Evolutionary conservation across 2,797 vertebrate species (phyloP).

Genomic region (Nasua narica): DNA sequence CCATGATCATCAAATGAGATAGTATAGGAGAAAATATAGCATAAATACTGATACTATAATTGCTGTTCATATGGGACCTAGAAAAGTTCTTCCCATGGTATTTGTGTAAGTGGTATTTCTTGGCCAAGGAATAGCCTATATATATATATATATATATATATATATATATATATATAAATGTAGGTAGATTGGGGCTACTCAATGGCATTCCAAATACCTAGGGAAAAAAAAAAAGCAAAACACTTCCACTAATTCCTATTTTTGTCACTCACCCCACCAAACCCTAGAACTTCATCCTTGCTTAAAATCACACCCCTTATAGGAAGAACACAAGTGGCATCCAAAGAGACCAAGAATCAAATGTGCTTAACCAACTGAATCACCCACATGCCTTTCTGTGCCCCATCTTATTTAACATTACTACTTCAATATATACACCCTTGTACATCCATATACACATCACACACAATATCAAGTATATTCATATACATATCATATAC

Average conservation of each 20-base stretch:
- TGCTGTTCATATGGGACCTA: background rate
- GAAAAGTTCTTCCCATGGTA: background rate
- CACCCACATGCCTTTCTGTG: background rate
- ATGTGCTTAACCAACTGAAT: background rate
- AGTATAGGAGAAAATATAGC: background rate
- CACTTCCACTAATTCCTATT: background rate
- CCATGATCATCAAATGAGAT: background rate
- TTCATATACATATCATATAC: no score
- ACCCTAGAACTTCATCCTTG: background rate
- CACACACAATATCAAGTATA: background rate
- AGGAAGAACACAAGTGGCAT: background rate
- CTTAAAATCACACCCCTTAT: background rate
- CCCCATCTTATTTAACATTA: background rate
- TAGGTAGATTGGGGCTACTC: no score
- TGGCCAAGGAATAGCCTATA: background rate
- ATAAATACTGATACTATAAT: background rate
- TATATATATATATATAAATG: no score
- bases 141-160: no score
- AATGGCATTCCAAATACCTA: background rate
- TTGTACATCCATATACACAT: accelerated
- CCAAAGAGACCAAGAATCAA: background rate
- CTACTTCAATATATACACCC: background rate
- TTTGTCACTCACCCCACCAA: background rate
- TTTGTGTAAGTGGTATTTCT: background rate
- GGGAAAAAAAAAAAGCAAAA: background rate